phyloP scores from a whole-genome alignment of 2,888 invertebrate species.

The Chalcis sispes region DNA sequence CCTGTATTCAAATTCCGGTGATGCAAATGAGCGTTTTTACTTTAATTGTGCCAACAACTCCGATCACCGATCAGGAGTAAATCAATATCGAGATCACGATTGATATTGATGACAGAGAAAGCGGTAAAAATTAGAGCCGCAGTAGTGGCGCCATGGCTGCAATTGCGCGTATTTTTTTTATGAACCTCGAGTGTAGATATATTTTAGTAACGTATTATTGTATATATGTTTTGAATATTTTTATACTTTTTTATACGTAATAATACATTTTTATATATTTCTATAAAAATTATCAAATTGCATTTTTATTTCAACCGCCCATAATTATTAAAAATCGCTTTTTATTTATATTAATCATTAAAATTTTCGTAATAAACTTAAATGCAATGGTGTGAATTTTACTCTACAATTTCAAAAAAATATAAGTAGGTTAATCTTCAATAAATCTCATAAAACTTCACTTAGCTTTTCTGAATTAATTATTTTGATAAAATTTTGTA shows the following conservation, averaged over 20 bases:
- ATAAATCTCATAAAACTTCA: too few species aligned
- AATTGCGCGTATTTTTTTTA: slow-evolving; percentile 31
- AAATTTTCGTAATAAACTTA: background rate
- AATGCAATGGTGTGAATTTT: too few species aligned
- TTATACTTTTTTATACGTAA: slow-evolving; percentile 56
- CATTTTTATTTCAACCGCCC: background rate
- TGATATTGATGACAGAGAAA: slow-evolving; percentile 33
- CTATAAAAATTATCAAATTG: slow-evolving; percentile 42
- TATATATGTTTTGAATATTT: slow-evolving; percentile 58
- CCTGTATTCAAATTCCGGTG: too few species aligned
- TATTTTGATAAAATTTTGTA: too few species aligned
- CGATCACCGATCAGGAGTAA: slow-evolving; percentile 29
- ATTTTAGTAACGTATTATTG: slow-evolving; percentile 56
- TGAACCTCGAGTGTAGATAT: slow-evolving; percentile 57
- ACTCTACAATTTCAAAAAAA: too few species aligned
- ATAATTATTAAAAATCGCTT: background rate
- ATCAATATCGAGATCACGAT: background rate
- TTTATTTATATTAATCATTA: background rate
- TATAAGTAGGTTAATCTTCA: too few species aligned
- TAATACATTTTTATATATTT: slow-evolving; percentile 55
- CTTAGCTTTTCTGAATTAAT: too few species aligned
- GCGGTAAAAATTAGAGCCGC: background rate
- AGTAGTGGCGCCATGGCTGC: slow-evolving; percentile 8
- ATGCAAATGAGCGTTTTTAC: slow-evolving; percentile 30
- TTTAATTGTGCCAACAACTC: slow-evolving; percentile 56